A percentile compares a stretch with the other conserved stretches of the same genome.
phyloP scores from a whole-genome alignment of 1,140 invertebrate genomes.

The Ceratina japonica region DNA sequence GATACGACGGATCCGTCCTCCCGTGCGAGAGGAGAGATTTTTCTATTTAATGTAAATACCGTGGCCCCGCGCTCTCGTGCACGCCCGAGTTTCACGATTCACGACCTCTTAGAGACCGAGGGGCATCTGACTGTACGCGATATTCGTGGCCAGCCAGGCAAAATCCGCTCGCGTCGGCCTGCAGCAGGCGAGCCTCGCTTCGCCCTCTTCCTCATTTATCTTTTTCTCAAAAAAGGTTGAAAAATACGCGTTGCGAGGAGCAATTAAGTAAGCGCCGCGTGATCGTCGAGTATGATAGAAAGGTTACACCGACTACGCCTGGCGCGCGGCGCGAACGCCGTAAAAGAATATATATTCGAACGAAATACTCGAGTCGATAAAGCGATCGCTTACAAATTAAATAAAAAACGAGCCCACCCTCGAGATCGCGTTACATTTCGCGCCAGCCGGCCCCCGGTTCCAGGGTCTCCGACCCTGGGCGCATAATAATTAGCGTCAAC shows the following conservation, averaged over 20 bases:
- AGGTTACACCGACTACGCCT: not conserved
- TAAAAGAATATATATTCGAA: too few species aligned
- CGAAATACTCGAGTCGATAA: too few species aligned
- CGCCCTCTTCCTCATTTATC: not conserved
- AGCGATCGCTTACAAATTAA: too few species aligned
- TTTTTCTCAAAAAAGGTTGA: not conserved
- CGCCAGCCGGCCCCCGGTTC: slow-evolving; percentile 9
- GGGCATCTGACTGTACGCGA: slow-evolving; percentile 45
- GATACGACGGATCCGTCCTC: slow-evolving; percentile 42
- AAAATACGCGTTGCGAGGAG: not conserved
- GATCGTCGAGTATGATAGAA: not conserved
- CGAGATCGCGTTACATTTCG: slow-evolving; percentile 42
- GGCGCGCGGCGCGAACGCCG: too few species aligned
- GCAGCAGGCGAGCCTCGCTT: slow-evolving; percentile 28
- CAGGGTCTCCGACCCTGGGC: slow-evolving; percentile 49
- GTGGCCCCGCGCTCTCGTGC: not conserved
- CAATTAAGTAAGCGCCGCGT: slow-evolving; percentile 12
- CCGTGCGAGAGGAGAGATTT: slow-evolving; percentile 36
- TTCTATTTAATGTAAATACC: slow-evolving; percentile 51
- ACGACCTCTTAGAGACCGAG: slow-evolving; percentile 46
- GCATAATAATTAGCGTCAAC: slow-evolving; percentile 57
- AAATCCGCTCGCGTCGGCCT: slow-evolving; percentile 42
- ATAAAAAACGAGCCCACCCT: slow-evolving; percentile 17
- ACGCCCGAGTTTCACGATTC: slow-evolving; percentile 1
- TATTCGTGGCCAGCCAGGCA: slow-evolving; percentile 46